Base-by-base conservation (phyloP, 2,888 invertebrate genomes). In the Iselma pallidipennis region DNA sequence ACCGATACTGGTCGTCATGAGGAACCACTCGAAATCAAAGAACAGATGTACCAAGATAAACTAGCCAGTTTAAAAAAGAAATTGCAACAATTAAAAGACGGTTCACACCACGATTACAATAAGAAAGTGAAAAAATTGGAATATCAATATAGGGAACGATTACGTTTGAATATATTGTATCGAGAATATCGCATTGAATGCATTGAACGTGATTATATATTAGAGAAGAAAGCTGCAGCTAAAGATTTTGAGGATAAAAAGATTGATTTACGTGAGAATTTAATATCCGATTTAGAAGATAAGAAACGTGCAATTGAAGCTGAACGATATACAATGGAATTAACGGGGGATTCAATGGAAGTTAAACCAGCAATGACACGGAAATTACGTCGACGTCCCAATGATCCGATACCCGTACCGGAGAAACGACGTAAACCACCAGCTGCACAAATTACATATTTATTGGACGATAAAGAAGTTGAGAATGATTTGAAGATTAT, bases 171-270 rank as follows among this genome's bases (percentile, higher is more conserved):
- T 80, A 87, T 86, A 73, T 89, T 93, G 72, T 89, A 86, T 81
- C 70, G 89, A 68, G 93, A 94, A 67, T 91, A 93, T 76, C 85
- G 95, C 83, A 87, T 90, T 48, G 95, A 96, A 67, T 90, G 92
- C 71, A 91, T 95, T 0, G 95, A 97, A 73, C 86, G 89, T 60
- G 96, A 97, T 74, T 96, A 92, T 76, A 85, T 91, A 66, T 86
- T 89, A 33, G 97, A 98, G 77, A 95, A 94, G 77, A 92, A 92
- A 78, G 90, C 92, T 9, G 92, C 96, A 0, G 90, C 88, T 0
- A 93, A 94, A 78, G 97, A 98, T 76, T 96, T 94, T 83, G 96
- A 97, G 75, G 96, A 98, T 75, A 96, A 96, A 80, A 95, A 95
- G 81, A 87, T 93, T 67, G 97, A 97, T 78, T 82, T 97, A 16